Percentiles rank a stretch among this genome's conserved stretches.
These are phyloP conservation scores for Cylindroiulus punctatus DNA, from an alignment of 2,888 invertebrate species.

Conservation along the genomic window DNA sequence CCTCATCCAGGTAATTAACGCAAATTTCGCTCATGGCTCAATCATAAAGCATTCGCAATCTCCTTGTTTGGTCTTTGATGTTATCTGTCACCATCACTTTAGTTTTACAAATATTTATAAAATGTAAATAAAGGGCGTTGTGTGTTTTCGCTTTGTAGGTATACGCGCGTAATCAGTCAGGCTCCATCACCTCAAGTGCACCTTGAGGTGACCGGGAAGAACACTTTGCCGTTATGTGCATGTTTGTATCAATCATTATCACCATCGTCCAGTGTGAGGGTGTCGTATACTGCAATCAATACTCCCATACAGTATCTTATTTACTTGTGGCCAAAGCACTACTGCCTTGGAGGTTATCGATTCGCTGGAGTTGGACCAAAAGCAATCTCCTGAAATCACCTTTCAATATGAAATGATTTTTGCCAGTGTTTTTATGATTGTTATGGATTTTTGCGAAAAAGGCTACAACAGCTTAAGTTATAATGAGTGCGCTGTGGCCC, in stretches of 20 bases:
- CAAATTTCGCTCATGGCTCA: background rate
- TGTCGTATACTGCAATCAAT: background rate
- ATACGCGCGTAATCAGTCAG: no score
- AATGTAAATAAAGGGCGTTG: constrained; percentile 15
- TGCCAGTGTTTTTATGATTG: constrained; percentile 19
- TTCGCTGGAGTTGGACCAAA: constrained; percentile 25
- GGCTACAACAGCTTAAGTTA: constrained; percentile 4
- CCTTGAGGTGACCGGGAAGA: background rate
- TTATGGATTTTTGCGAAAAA: constrained; percentile 9
- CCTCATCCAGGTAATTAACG: constrained; percentile 1
- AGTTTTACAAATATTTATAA: constrained; percentile 1
- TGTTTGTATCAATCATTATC: constrained; percentile 1
- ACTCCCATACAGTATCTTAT: background rate
- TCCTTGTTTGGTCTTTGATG: background rate
- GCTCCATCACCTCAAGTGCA: background rate
- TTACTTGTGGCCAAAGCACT: constrained; percentile 6
- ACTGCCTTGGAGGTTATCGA: constrained; percentile 1
- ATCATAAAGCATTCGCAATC: constrained; percentile 7
- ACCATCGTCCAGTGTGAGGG: background rate
- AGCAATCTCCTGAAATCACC: constrained; percentile 27
- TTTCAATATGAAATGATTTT: constrained; percentile 13
- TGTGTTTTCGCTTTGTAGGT: no score
- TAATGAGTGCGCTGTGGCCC: background rate
- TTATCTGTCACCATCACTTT: constrained; percentile 6
- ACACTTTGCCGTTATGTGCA: background rate